A percentile compares a stretch with the other conserved stretches of the same genome.
Conservation (phyloP, 2,888 invertebrate species). For the Latrodectus hesperus region DNA sequence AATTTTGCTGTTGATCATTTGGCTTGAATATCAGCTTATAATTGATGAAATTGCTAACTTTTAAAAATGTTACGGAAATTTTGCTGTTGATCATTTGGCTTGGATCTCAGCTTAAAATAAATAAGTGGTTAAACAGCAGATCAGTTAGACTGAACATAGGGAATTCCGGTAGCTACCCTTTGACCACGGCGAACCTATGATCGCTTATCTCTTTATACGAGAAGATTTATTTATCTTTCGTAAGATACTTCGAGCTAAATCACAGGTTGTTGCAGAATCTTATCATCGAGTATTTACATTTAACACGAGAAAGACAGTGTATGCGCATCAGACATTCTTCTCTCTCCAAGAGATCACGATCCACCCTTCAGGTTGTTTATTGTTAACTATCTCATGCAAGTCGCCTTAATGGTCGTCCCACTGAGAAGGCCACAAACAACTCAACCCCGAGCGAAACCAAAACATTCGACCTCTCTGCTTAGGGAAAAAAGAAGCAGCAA, state of each 20-base stretch:
- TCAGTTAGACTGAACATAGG: no score
- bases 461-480: background rate
- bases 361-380: constrained; percentile 30
- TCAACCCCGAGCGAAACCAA: background rate
- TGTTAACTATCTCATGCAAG: background rate
- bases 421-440: constrained; percentile 23
- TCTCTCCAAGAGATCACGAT: background rate
- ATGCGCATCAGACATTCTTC: background rate
- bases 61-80: no score
- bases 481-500: no score
- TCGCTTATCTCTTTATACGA: no score
- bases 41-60: no score
- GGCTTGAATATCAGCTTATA: no score
- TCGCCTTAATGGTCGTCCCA: constrained; percentile 7
- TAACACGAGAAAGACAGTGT: background rate
- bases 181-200: no score
- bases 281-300: background rate
- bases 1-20: no score
- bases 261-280: background rate
- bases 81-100: no score
- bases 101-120: no score
- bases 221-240: background rate
- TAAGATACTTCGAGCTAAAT: background rate
- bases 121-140: no score
- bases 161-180: no score